Base-by-base conservation (phyloP, 2,113 vertebrate species). In the Melanerpes formicivorus region DNA sequence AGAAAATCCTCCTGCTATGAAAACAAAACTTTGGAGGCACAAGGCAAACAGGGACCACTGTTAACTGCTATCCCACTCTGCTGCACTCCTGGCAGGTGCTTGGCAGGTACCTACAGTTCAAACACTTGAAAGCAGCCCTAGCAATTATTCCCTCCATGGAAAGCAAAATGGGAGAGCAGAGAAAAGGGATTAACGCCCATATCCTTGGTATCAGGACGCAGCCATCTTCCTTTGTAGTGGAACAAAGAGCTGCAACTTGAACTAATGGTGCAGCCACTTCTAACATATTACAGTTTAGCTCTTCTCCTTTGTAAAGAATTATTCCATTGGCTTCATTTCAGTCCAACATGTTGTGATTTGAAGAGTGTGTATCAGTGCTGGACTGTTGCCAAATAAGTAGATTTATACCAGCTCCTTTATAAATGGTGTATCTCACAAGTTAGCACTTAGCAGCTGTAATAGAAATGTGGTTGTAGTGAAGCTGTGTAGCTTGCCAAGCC, bases 321-420 rank as follows among this genome's bases (percentile, higher is more conserved):
- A 64, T 87, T 92, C 65, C 73, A 72, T 26, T 90, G 85, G 90
- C 46, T 58, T 90, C 70, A 55, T 87, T 96, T 95, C 93, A 95
- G 92, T 81, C 87, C 74, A 88, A 87, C 46, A 46, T 66, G 83
- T 91, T 89, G 91, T 73, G 89, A 90, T 94, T 91, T 92, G 74
- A 79, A 86, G 89, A 88, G 90, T 77, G 46, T 42, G 56, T 88
- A 82, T 84, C 92, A 83, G 69, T 90, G 74, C 93, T 90, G 88
- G 86, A 50, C 63, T 62, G 46, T 48, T 94, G 93, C 93, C 95
- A 93, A 74, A 60, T 40, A 74, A 89, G 63, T 37, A 69, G 63
- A 91, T 82, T 50, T 50, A 65, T 65, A 80, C 81, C 84, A 90
- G 79, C 44, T 90, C 64, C 65, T 93, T 91, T 90, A 56, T 84